These are phyloP conservation scores for Paramormyrops hopkinsi DNA, from an alignment of 2,797 vertebrate genomes.

Conservation along the genomic window DNA sequence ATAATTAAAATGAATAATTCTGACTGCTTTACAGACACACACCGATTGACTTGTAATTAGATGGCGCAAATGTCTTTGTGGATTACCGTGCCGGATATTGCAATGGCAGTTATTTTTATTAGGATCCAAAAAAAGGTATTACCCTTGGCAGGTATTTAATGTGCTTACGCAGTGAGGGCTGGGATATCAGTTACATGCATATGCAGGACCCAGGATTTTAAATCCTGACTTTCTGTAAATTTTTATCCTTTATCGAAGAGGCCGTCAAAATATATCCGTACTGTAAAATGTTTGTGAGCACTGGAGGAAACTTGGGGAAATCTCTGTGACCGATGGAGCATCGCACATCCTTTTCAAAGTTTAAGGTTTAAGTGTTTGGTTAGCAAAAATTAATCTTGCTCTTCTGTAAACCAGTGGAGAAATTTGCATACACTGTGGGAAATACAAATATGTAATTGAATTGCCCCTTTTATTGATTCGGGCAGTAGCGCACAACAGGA, in stretches of 20 bases:
- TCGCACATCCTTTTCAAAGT: neutral
- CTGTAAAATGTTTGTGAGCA: neutral
- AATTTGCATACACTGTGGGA: constrained; percentile 24
- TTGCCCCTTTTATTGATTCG: constrained; percentile 50
- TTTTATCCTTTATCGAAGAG: neutral
- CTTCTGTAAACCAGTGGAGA: constrained; percentile 9
- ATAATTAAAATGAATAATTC: neutral
- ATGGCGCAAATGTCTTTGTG: neutral
- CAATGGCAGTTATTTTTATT: neutral
- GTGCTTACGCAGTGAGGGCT: neutral
- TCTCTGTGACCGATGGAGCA: neutral
- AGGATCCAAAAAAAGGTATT: neutral
- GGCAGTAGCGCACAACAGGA: constrained; percentile 19
- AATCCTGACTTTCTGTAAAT: neutral
- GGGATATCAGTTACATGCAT: neutral
- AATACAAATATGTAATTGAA: constrained; percentile 24
- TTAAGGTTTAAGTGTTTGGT: neutral
- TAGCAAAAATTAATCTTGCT: constrained; percentile 11
- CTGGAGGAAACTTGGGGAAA: neutral
- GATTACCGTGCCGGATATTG: neutral
- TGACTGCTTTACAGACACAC: neutral
- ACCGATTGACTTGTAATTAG: constrained; percentile 11
- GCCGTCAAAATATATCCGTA: neutral
- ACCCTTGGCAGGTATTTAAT: neutral
- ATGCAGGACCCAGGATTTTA: neutral